Evolutionary conservation across 2,888 invertebrate genomes (phyloP), one percentile per base, ranked within the genome.

Genomic region (Yponomeuta sedellus): DNA sequence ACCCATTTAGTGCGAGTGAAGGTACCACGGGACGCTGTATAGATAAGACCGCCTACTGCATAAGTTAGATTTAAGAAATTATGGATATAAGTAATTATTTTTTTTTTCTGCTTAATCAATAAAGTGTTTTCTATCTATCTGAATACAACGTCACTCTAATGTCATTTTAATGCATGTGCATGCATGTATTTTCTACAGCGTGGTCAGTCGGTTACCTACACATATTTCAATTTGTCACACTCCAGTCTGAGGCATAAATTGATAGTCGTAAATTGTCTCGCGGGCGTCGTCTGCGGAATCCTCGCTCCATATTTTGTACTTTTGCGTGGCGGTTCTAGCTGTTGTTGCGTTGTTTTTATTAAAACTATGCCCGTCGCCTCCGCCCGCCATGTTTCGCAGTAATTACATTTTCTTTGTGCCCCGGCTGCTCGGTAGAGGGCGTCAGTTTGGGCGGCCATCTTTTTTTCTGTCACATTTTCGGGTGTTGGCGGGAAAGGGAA

Each of bases 361-460:
- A 72, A 74, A 76, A 74, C 75, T 74, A 72, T 67, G 67, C 68
- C 69, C 69, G 71, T 34, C 70, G 71, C 63, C 44, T 63, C 63
- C 71, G 69, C 70, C 67, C 70, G 69, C 71, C 71, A 72, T 75
- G 75, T 75, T 74, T 75, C 74, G 73, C 69, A 69, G 72, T 78
- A 77, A 77, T 77, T 76, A 75, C 77, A 74, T 77, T 77, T 77
- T 75, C 78, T 76, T 76, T 78, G 77, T 73, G 69, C 70, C 72
- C 69, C 70, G 64, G 57, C 52, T 40, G 28, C 10, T 22, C 44
- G 63, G 63, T 11, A 63, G 44, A 39, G 20, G 12, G 22, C 66
- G 66, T 39, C 57, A 39, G 52, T 61, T 57, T 59, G 40, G 61
- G 40, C 11, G 28, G 62, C 22, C 63, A 44, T 19, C 34, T 67